Percentiles rank a stretch among this genome's conserved stretches.
Conservation (phyloP, 2,888 invertebrate species). For the Meta bourneti region DNA sequence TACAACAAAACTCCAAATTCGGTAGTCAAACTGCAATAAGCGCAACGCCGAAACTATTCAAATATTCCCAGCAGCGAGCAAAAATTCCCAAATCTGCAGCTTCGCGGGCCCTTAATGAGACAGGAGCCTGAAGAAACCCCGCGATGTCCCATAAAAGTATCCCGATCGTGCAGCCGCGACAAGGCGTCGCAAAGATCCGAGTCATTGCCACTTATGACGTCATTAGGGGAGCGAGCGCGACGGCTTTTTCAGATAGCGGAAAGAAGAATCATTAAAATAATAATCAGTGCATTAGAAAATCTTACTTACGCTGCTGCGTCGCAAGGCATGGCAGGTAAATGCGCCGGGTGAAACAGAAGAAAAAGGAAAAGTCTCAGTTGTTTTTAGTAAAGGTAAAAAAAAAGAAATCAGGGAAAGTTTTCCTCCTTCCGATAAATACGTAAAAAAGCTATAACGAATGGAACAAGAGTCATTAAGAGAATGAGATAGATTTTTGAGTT, state of each 20-base stretch:
- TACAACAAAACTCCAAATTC: too few species aligned
- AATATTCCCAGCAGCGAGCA: background rate
- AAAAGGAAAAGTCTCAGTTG: background rate
- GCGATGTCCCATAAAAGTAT: slow-evolving; percentile 24
- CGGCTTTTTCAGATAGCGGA: slow-evolving; percentile 5
- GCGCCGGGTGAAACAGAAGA: background rate
- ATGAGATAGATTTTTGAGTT: background rate
- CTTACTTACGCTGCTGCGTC: background rate
- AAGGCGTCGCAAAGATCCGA: background rate
- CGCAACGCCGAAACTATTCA: background rate
- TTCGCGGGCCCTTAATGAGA: slow-evolving; percentile 10
- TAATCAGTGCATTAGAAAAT: slow-evolving; percentile 51
- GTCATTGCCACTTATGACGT: slow-evolving; percentile 24
- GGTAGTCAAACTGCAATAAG: background rate
- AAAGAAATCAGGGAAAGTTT: background rate
- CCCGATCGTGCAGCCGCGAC: background rate
- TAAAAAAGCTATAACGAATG: background rate
- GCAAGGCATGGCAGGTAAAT: background rate
- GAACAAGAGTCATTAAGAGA: slow-evolving; percentile 13
- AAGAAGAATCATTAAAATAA: slow-evolving; percentile 62
- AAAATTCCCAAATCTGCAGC: background rate
- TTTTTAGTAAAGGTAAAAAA: background rate
- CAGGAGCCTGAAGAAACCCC: background rate
- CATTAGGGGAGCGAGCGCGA: slow-evolving; percentile 5
- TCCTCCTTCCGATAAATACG: slow-evolving; percentile 12